Conservation (phyloP, 1,140 invertebrate species). For the Spodoptera frugiperda region DNA sequence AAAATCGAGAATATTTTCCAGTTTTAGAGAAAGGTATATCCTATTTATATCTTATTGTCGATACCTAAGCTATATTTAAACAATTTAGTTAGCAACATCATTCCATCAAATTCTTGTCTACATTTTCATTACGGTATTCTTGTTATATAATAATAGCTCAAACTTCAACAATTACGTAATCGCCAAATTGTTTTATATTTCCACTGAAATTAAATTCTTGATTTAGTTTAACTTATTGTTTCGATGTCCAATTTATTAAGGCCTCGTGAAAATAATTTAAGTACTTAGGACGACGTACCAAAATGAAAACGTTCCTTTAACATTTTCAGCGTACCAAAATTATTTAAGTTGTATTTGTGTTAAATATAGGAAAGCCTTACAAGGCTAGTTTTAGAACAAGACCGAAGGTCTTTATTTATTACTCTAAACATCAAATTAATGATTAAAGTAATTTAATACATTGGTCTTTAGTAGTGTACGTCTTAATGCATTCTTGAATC, state of each 20-base stretch:
- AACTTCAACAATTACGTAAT: conserved; percentile 27
- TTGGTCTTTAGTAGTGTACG: no score
- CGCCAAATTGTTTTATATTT: conserved; percentile 3
- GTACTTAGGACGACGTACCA: neutral
- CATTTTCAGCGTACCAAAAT: neutral
- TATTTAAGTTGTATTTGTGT: neutral
- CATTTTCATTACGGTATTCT: conserved; percentile 20
- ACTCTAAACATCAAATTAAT: no score
- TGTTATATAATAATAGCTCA: neutral
- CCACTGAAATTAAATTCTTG: conserved; percentile 14
- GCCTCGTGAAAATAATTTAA: conserved; percentile 8
- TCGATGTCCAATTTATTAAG: conserved; percentile 10
- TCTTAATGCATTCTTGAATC: no score
- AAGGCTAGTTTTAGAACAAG: no score
- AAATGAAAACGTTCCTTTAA: neutral
- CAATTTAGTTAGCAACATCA: neutral
- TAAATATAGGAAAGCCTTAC: no score
- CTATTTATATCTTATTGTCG: no score
- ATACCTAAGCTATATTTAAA: neutral
- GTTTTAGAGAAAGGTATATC: no score
- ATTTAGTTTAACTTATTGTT: conserved; percentile 24
- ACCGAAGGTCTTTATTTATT: no score
- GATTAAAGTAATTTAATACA: no score
- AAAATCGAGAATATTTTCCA: no score
- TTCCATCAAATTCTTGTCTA: neutral